Conservation (phyloP, 2,113 vertebrate species). For the Gracilinanus agilis region DNA sequence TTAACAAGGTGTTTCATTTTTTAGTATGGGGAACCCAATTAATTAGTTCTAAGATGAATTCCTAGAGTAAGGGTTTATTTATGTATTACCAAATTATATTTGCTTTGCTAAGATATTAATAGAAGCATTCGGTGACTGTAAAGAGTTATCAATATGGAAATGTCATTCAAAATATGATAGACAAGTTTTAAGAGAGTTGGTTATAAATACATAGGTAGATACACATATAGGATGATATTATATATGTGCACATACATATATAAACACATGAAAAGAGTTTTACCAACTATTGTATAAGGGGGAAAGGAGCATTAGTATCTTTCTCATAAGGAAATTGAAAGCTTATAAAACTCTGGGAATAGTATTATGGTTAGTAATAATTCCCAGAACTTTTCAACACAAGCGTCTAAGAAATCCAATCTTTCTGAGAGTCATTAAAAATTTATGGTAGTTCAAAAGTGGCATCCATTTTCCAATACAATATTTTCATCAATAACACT, state of each 20-base stretch:
- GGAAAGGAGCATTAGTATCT: not conserved
- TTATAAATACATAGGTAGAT: not conserved
- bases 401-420: not conserved
- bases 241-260: not conserved
- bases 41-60: not conserved
- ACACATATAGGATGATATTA: not conserved
- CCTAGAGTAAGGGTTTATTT: not conserved
- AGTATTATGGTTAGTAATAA: not conserved
- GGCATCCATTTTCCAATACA: not conserved
- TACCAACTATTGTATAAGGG: not conserved
- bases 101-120: not conserved
- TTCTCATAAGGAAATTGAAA: not conserved
- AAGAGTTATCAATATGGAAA: not conserved
- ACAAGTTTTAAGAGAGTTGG: not conserved
- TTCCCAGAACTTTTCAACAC: not conserved
- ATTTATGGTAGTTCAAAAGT: not conserved
- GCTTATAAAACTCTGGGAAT: not conserved
- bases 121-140: not conserved
- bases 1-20: not conserved
- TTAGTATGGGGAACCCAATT: not conserved
- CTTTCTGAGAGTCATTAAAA: not conserved
- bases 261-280: not conserved
- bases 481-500: not conserved
- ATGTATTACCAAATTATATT: not conserved
- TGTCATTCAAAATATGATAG: not conserved